Percentiles rank a stretch among this genome's conserved stretches.
These are phyloP conservation scores for Itoplectis maculator DNA, from an alignment of 2,888 invertebrate genomes.

Conservation along the genomic window DNA sequence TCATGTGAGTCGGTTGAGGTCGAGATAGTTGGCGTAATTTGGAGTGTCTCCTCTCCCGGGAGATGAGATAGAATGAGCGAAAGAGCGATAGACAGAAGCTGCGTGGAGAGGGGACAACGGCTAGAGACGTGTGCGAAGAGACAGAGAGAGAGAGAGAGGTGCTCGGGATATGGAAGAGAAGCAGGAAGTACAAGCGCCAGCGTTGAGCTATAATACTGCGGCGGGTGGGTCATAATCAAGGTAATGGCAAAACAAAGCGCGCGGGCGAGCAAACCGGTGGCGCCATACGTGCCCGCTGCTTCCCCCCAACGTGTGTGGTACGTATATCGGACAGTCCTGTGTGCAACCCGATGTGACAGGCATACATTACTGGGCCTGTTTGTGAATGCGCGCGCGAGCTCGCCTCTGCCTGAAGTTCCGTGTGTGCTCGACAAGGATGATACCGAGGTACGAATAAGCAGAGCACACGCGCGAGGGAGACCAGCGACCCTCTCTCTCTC, in stretches of 20 bases:
- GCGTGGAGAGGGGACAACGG: neutral
- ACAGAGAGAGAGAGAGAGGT: slow-evolving; percentile 30
- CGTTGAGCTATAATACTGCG: neutral
- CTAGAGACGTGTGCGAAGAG: slow-evolving; percentile 35
- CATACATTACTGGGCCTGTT: slow-evolving; percentile 68
- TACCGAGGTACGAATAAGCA: slow-evolving; percentile 45
- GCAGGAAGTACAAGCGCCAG: slow-evolving; percentile 13
- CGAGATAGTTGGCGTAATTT: slow-evolving; percentile 21
- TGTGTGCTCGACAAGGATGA: slow-evolving; percentile 47
- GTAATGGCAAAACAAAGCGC: slow-evolving; percentile 76
- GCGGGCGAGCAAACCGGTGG: slow-evolving; percentile 48
- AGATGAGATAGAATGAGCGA: slow-evolving; percentile 26
- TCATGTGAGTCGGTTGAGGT: too few species aligned
- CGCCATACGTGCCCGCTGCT: slow-evolving; percentile 47
- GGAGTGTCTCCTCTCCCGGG: slow-evolving; percentile 23
- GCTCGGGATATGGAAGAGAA: slow-evolving; percentile 31
- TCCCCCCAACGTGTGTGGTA: neutral
- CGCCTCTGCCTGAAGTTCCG: slow-evolving; percentile 37
- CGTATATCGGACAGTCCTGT: slow-evolving; percentile 55
- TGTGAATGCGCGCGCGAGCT: slow-evolving; percentile 49
- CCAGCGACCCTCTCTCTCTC: slow-evolving; percentile 48
- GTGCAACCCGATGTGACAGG: slow-evolving; percentile 71
- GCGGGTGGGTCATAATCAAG: slow-evolving; percentile 72
- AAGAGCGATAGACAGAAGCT: slow-evolving; percentile 28
- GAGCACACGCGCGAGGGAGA: slow-evolving; percentile 29